Evolutionary conservation across 2,113 vertebrate species (phyloP).

Genomic region (Hippocampus barbouri): DNA sequence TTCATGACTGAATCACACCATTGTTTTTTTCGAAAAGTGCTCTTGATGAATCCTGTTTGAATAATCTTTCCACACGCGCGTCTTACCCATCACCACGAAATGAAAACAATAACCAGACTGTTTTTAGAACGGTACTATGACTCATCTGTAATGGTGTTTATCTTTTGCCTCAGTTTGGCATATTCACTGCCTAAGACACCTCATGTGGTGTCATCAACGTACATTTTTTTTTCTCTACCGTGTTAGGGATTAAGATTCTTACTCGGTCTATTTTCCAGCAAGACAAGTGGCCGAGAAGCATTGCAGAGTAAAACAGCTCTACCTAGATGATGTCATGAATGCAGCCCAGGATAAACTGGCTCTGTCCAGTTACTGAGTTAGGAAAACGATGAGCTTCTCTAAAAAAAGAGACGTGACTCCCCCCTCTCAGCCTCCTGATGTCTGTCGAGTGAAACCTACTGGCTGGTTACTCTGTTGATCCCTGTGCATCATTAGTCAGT

Average conservation of each 20-base stretch:
- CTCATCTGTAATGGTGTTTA: conserved; percentile 8
- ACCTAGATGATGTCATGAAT: conserved; percentile 56
- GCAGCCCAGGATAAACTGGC: conserved; percentile 39
- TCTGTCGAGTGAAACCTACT: conserved; percentile 25
- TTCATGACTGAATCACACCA: background rate
- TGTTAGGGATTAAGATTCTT: background rate
- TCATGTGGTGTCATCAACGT: background rate
- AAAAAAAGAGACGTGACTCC: conserved; percentile 19
- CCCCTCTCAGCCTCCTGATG: conserved; percentile 30
- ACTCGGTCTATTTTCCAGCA: background rate
- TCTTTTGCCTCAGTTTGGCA: conserved; percentile 6
- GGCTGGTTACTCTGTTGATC: conserved; percentile 14
- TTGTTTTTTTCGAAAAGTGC: conserved; percentile 1
- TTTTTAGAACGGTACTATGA: conserved; percentile 11
- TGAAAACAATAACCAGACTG: conserved; percentile 9
- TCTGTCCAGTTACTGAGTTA: conserved; percentile 40
- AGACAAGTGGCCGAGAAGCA: conserved; percentile 14
- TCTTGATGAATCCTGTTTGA: background rate
- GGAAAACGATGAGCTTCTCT: conserved; percentile 19
- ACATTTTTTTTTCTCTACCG: background rate
- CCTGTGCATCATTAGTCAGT: conserved; percentile 44
- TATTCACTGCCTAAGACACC: background rate
- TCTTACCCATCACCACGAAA: background rate
- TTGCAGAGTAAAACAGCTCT: conserved; percentile 30
- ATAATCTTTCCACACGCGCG: background rate